Percentiles rank a stretch among this genome's conserved stretches.
Evolutionary conservation across 2,797 vertebrate species (phyloP).

Genomic region (Acrocephalus scirpaceus): DNA sequence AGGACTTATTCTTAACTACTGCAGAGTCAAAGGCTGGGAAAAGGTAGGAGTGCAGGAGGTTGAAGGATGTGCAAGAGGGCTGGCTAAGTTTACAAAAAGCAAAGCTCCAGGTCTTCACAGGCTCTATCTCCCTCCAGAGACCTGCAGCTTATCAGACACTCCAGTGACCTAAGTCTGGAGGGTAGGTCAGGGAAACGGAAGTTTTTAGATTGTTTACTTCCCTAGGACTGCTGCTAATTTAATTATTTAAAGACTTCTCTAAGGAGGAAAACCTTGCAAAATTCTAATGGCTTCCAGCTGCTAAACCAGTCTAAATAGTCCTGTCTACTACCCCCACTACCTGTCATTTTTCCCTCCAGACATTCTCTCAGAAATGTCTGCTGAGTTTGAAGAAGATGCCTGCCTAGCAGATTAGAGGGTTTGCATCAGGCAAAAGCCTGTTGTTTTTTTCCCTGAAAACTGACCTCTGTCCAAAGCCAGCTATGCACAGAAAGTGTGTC

Average conservation of each 20-base stretch:
- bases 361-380: not conserved
- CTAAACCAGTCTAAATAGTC: constrained; percentile 11
- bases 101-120: not conserved
- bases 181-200: not conserved
- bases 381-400: constrained; percentile 3
- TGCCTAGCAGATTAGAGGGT: not conserved
- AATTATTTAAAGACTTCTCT: constrained; percentile 34
- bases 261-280: constrained; percentile 23
- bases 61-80: not conserved
- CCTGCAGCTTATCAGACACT: not conserved
- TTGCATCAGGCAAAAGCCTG: not conserved
- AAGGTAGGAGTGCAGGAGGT: not conserved
- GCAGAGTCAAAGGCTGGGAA: not conserved
- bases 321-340: not conserved
- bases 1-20: not conserved
- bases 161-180: not conserved
- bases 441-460: not conserved
- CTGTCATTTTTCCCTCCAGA: constrained; percentile 15
- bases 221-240: constrained; percentile 22
- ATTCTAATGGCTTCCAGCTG: constrained; percentile 46
- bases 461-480: not conserved
- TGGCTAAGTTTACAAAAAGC: not conserved
- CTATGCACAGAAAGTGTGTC: not conserved
- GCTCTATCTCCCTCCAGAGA: not conserved
- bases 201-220: constrained; percentile 10